phyloP scores from a whole-genome alignment of 2,888 invertebrate genomes.

The Branchellion lobata region DNA sequence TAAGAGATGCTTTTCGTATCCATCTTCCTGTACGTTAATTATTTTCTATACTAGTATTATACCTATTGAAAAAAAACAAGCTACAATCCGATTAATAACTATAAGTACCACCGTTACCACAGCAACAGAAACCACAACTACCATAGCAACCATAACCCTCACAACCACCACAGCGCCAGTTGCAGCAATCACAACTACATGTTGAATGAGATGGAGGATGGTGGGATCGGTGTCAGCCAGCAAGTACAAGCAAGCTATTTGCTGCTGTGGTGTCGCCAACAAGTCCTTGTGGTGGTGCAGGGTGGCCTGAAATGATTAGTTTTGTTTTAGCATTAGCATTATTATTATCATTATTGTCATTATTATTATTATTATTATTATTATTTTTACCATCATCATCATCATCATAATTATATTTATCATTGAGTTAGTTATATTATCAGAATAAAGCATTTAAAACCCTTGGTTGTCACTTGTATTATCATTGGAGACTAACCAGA shows the following conservation, averaged over 20 bases:
- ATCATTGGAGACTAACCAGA: background rate
- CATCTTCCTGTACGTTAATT: background rate
- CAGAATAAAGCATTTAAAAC: no score
- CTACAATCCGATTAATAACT: no score
- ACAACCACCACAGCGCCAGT: background rate
- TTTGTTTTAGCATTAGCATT: background rate
- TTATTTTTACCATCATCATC: background rate
- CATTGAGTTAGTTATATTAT: no score
- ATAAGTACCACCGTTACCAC: background rate
- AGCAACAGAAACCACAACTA: background rate
- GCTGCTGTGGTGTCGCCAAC: constrained; percentile 1
- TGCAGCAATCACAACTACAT: background rate
- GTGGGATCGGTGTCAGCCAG: background rate
- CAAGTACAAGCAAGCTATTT: background rate
- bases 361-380: background rate
- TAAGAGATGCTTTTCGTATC: background rate
- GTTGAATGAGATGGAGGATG: background rate
- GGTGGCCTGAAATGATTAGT: background rate
- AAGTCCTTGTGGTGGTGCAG: constrained; percentile 7
- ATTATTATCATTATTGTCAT: background rate
- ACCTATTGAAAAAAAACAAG: no score
- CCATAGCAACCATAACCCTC: background rate
- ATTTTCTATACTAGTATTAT: background rate
- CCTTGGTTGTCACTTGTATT: background rate
- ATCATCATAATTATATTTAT: no score